Percentiles rank a stretch among this genome's conserved stretches.
Evolutionary conservation across 2,888 invertebrate species (phyloP).

Genomic region (Pollenia labialis): DNA sequence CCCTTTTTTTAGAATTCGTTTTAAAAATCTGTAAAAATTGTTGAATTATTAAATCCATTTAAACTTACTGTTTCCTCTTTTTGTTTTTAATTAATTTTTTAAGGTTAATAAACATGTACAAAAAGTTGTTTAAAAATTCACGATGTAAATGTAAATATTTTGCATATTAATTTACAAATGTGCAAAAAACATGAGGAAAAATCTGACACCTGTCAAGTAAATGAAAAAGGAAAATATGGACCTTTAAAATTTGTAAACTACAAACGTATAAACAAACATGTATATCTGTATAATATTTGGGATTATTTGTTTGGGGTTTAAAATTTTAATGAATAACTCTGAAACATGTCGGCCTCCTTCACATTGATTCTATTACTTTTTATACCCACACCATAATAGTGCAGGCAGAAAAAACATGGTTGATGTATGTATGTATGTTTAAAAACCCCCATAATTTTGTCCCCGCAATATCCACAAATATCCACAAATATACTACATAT

Average conservation of each 20-base stretch:
- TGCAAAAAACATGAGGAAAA: neutral
- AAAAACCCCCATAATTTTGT: too few species aligned
- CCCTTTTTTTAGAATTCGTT: neutral
- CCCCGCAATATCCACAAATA: too few species aligned
- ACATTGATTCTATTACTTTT: too few species aligned
- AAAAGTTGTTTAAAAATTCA: neutral
- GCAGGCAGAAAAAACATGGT: too few species aligned
- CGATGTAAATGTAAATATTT: neutral
- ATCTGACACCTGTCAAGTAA: slow-evolving; percentile 25
- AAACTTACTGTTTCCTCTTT: neutral
- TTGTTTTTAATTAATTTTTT: slow-evolving; percentile 8
- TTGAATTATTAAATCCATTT: neutral
- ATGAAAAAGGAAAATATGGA: neutral
- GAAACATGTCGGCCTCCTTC: too few species aligned
- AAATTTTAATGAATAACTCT: too few species aligned
- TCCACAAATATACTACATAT: too few species aligned
- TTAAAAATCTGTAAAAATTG: slow-evolving; percentile 23
- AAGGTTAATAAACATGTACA: neutral
- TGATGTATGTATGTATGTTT: too few species aligned
- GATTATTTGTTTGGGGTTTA: neutral
- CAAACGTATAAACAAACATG: too few species aligned
- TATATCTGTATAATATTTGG: neutral
- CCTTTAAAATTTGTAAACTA: neutral
- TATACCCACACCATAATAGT: too few species aligned
- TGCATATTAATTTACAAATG: slow-evolving; percentile 10